Evolutionary conservation across 1,140 invertebrate genomes (phyloP).

Genomic region (Kradibia gibbosae): DNA sequence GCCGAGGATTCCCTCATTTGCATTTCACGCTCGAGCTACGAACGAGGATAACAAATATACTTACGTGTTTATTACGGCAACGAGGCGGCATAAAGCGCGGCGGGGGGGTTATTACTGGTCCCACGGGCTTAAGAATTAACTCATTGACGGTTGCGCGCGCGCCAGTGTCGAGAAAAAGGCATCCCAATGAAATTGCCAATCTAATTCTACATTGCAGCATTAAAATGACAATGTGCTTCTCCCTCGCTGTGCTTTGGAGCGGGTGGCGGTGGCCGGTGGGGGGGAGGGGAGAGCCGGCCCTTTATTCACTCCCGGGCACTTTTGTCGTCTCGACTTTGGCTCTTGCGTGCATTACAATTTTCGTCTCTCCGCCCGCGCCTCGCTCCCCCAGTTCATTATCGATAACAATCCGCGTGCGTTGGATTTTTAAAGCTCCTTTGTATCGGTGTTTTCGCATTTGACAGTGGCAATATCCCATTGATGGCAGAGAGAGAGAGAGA

Average conservation of each 20-base stretch:
- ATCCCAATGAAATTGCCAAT: slow-evolving; percentile 66
- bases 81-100: not conserved
- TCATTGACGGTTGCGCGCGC: slow-evolving; percentile 50
- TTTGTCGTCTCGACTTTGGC: not conserved
- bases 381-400: too few species aligned
- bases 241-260: too few species aligned
- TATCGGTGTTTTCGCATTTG: too few species aligned
- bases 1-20: too few species aligned
- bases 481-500: too few species aligned
- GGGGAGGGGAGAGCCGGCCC: too few species aligned
- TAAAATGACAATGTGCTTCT: slow-evolving; percentile 60
- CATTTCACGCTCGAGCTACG: too few species aligned
- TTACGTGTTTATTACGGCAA: not conserved
- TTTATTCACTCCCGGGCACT: too few species aligned
- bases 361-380: not conserved
- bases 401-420: too few species aligned
- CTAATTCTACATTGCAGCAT: slow-evolving; percentile 65
- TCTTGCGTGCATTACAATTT: not conserved
- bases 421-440: too few species aligned
- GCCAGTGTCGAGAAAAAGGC: not conserved
- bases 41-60: not conserved
- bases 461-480: too few species aligned
- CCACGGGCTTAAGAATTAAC: slow-evolving; percentile 59
- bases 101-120: slow-evolving; percentile 28
- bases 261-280: too few species aligned